phyloP scores from a whole-genome alignment of 2,888 invertebrate genomes.

The Andrena dorsata region DNA sequence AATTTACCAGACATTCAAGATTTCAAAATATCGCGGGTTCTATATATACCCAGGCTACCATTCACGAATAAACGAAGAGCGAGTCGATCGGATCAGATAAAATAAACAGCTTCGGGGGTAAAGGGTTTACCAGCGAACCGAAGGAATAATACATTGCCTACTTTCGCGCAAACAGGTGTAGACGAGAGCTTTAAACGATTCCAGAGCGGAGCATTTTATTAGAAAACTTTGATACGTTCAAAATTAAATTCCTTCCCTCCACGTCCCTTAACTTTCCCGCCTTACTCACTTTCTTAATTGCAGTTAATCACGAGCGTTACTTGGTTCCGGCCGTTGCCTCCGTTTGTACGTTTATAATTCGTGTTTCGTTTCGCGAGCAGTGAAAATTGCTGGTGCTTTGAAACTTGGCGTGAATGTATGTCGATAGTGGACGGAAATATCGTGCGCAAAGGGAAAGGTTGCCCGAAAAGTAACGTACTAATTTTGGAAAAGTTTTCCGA shows the following conservation, averaged over 20 bases:
- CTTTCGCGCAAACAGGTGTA: slow-evolving; percentile 58
- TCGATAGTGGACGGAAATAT: too few species aligned
- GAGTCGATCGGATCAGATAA: not conserved
- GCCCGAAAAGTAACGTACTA: not conserved
- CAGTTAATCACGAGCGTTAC: slow-evolving; percentile 60
- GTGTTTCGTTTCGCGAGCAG: not conserved
- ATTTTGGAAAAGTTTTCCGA: not conserved
- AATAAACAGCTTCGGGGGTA: not conserved
- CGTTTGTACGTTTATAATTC: slow-evolving; percentile 6
- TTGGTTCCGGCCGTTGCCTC: slow-evolving; percentile 45
- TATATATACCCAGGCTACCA: too few species aligned
- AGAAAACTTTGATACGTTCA: slow-evolving; percentile 68
- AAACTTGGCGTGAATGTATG: not conserved
- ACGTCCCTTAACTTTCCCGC: slow-evolving; percentile 41
- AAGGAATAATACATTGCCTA: slow-evolving; percentile 40
- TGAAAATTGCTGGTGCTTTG: not conserved
- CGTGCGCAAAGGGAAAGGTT: not conserved
- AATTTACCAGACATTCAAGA: too few species aligned
- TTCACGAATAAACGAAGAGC: not conserved
- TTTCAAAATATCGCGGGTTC: too few species aligned
- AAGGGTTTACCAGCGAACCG: slow-evolving; percentile 7
- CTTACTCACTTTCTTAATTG: slow-evolving; percentile 63
- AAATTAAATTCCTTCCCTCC: slow-evolving; percentile 70
- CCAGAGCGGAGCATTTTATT: slow-evolving; percentile 56
- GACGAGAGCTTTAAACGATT: slow-evolving; percentile 53